phyloP scores from a whole-genome alignment of 2,113 vertebrate species.

The Menidia beryllina region DNA sequence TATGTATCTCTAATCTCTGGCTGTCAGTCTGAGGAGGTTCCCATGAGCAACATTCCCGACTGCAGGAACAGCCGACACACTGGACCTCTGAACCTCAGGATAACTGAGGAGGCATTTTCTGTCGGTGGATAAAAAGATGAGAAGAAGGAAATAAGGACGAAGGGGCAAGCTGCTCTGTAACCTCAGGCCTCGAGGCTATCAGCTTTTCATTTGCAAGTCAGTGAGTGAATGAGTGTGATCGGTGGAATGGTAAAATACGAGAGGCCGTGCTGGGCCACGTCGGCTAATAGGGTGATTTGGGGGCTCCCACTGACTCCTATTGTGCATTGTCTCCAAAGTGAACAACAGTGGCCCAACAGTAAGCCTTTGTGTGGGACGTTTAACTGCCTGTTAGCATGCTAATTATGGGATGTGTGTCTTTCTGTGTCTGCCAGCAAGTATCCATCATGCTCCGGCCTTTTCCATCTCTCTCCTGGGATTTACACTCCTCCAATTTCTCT shows the following conservation, averaged over 20 bases:
- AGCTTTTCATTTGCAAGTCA: slow-evolving; percentile 68
- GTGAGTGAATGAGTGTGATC: slow-evolving; percentile 60
- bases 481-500: slow-evolving; percentile 29
- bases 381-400: slow-evolving; percentile 75
- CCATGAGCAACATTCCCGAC: slow-evolving; percentile 29
- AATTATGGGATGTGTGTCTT: slow-evolving; percentile 72
- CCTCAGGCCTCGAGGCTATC: slow-evolving; percentile 63
- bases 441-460: slow-evolving; percentile 44
- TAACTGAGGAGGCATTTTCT: slow-evolving; percentile 40
- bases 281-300: slow-evolving; percentile 64
- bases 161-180: slow-evolving; percentile 51
- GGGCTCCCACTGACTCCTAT: slow-evolving; percentile 68
- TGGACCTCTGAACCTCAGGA: slow-evolving; percentile 58
- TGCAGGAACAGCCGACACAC: slow-evolving; percentile 14
- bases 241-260: slow-evolving; percentile 53
- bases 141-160: slow-evolving; percentile 50
- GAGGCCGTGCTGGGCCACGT: slow-evolving; percentile 56
- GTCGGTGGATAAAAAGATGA: slow-evolving; percentile 46
- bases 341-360: slow-evolving; percentile 65
- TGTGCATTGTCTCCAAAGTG: slow-evolving; percentile 74
- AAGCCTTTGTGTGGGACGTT: slow-evolving; percentile 71
- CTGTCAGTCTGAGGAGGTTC: slow-evolving; percentile 33
- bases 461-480: slow-evolving; percentile 41
- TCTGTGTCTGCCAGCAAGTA: slow-evolving; percentile 44
- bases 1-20: slow-evolving; percentile 19